Evolutionary conservation across 1,140 invertebrate species (phyloP), one percentile per base, ranked within the genome.

Genomic region (Akabosia matsudoensis): DNA sequence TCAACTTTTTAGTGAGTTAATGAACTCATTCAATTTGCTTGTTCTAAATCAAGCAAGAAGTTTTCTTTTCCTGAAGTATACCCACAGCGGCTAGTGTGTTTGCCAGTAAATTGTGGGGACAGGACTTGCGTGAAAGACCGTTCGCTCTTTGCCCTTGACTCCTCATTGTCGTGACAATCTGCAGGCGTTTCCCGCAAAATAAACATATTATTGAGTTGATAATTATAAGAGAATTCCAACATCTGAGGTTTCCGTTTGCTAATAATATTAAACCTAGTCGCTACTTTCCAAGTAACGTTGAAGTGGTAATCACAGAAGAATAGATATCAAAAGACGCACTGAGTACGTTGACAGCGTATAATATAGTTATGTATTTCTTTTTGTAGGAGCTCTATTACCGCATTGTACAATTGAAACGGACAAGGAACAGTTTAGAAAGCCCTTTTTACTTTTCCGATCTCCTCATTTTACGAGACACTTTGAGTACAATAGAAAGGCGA

Each of bases 21-120:
- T 67, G 61, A 67, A 67, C 61, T 67, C 24, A 31, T 67, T 67
- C 61, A 67, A 31, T 67, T 67, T 67, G 28, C 61, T 67, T 67
- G 61, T 24, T 31, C 61, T 67, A 31, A 67, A 67, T 67, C 61
- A 67, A 67, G n/a, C 54, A 3, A 10, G n/a, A 67, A 67, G 61
- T 67, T 67, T 67, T 30, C 3, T 67, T 67, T 45, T 7, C 37
- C 7, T 18, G 7, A 18, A 7, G 37, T 18, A 30, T n/a, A 4
- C 24, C n/a, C 10, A 13, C 26, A 30, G 61, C 28, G 31, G 22
- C 30, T 30, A 67, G 31, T 30, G 31, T n/a, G 54, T 61, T n/a
- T 14, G 54, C 24, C 7, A 22, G 54, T 24, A 61, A 61, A 61
- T 45, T 45, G 18, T 45, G 18, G 37, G 7, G 18, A 45, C 18